These are phyloP conservation scores for Cheilosia pagana DNA, from an alignment of 2,888 invertebrate species.

Conservation along the genomic window DNA sequence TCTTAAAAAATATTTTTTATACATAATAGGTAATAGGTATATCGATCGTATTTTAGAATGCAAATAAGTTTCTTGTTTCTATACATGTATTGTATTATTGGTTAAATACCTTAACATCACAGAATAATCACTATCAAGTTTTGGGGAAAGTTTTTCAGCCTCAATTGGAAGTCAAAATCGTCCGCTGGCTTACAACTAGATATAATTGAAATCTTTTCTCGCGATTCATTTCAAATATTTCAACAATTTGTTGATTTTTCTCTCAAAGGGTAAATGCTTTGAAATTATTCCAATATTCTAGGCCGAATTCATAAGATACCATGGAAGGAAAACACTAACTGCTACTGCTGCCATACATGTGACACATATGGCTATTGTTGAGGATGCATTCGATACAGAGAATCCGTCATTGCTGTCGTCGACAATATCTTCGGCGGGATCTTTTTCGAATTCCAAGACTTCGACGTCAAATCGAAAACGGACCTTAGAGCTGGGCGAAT, in stretches of 20 bases:
- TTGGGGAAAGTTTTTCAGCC: slow-evolving; percentile 18
- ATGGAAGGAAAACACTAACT: slow-evolving; percentile 82
- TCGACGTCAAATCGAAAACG: slow-evolving; percentile 84
- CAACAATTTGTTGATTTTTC: background rate
- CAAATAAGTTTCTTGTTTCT: slow-evolving; percentile 7
- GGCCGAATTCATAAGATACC: slow-evolving; percentile 82
- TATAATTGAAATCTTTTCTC: slow-evolving; percentile 11
- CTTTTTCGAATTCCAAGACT: slow-evolving; percentile 83
- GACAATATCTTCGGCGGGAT: slow-evolving; percentile 82
- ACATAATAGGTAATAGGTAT: background rate
- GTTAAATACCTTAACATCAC: slow-evolving; percentile 71
- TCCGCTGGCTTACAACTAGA: slow-evolving; percentile 25
- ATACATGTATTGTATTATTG: slow-evolving; percentile 29
- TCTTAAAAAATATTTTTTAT: slow-evolving; percentile 28
- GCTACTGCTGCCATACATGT: slow-evolving; percentile 83
- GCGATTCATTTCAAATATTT: background rate
- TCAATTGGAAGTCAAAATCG: slow-evolving; percentile 46
- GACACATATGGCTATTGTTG: slow-evolving; percentile 81
- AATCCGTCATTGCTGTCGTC: slow-evolving; percentile 77
- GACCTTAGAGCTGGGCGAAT: slow-evolving; percentile 83
- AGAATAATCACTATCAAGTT: slow-evolving; percentile 69
- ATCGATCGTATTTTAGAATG: slow-evolving; percentile 3
- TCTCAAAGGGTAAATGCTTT: background rate
- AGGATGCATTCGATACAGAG: slow-evolving; percentile 79
- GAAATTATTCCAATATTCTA: slow-evolving; percentile 11